Evolutionary conservation across 2,888 invertebrate genomes (phyloP), one percentile per base, ranked within the genome.

Genomic region (Ferdinandea cuprea): DNA sequence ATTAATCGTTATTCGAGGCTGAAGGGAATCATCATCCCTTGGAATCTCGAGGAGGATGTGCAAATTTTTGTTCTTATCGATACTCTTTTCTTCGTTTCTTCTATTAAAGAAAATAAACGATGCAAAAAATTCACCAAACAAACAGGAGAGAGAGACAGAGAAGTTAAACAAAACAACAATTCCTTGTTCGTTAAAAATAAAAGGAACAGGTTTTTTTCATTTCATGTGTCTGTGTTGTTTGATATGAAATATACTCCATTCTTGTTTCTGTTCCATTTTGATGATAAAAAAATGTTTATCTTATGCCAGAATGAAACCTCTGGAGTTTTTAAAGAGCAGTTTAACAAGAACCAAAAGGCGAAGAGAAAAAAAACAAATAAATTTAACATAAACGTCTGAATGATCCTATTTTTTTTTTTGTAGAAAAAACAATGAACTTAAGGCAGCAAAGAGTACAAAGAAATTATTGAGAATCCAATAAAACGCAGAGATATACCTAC

Each of bases 371-470:
- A 15, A 46, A 48, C 35, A 50, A n/a, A 25, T 15, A 37, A 17
- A 46, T 56, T 28, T 15, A 25, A 19, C 40, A 40, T 35, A 13
- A 50, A 40, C 8, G 15, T 40, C 17, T 42, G 61, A 52, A 48
- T 72, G 69, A 65, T 50, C 50, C 37, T 65, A 50, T 63, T 59
- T 32, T 42, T 61, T 65, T 42, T 21, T 69, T 52, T 69, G 65
- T 78, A 11, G 25, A 19, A 46, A 46, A 68, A 52, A 32, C 42
- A 77, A 63, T 66, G 66, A 66, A 80, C 52, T 59, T 54, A 35
- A 85, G 84, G 66, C 68, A 37, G n/a, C n/a, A n/a, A 42, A 77
- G 46, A 76, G 52, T 44, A 72, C 61, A 72, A 72, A 72, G 72
- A 42, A 52, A 72, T 72, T 25, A 63, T 44, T 44, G 42, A 11